phyloP scores from a whole-genome alignment of 2,888 invertebrate species.

The Hemistola chrysoprasaria region DNA sequence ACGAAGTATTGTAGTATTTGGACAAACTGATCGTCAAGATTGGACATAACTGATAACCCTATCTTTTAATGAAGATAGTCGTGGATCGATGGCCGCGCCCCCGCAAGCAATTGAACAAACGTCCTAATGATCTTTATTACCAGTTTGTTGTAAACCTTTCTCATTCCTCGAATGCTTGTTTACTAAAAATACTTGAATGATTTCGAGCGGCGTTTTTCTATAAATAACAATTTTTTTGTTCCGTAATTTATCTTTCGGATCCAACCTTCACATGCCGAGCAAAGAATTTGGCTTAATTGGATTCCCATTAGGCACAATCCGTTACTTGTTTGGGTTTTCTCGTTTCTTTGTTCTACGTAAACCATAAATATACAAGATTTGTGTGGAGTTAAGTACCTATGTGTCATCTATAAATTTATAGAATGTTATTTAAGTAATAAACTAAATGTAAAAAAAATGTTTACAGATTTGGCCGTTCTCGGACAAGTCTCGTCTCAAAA shows the following conservation, averaged over 20 bases:
- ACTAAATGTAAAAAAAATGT: constrained; percentile 4
- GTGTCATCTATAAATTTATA: too few relatives aligned
- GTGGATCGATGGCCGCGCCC: constrained; percentile 57
- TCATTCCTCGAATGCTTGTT: constrained; percentile 38
- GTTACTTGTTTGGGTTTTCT: constrained; percentile 19
- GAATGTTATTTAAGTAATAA: too few relatives aligned
- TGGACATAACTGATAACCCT: constrained; percentile 33
- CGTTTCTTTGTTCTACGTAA: constrained; percentile 24
- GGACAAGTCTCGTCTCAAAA: too few relatives aligned
- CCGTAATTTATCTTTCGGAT: constrained; percentile 10
- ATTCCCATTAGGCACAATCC: constrained; percentile 27
- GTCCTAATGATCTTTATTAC: constrained; percentile 79
- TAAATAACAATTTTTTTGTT: constrained; percentile 13
- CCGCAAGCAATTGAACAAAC: constrained; percentile 65
- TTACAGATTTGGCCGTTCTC: too few relatives aligned
- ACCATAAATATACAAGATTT: too few relatives aligned
- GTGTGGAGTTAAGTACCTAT: too few relatives aligned
- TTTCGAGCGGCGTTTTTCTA: constrained; percentile 16
- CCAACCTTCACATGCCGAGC: constrained; percentile 19
- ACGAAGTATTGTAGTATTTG: not conserved
- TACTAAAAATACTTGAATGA: constrained; percentile 9
- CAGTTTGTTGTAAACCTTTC: constrained; percentile 65
- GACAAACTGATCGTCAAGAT: not conserved
- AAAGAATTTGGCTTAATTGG: constrained; percentile 35
- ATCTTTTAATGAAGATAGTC: constrained; percentile 49